A percentile compares a stretch with the other conserved stretches of the same genome.
Evolutionary conservation across 2,888 invertebrate genomes (phyloP).

Genomic region (Cosmorhoe ocellata): DNA sequence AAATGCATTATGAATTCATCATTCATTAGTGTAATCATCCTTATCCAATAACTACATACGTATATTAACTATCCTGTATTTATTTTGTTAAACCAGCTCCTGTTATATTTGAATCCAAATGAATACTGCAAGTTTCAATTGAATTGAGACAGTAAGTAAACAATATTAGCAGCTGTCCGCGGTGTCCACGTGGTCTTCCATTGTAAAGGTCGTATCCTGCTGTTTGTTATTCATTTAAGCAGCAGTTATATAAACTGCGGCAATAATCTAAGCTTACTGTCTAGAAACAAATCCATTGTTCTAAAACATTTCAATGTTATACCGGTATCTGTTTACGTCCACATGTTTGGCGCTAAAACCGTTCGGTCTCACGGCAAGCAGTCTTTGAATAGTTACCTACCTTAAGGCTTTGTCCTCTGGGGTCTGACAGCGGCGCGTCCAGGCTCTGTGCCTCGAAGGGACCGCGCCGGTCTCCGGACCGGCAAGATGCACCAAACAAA

Average conservation of each 20-base stretch:
- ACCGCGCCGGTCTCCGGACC: conserved; percentile 73
- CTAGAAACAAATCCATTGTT: conserved; percentile 36
- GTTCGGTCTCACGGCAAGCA: conserved; percentile 38
- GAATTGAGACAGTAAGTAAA: neutral
- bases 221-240: conserved; percentile 8
- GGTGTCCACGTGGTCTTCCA: conserved; percentile 30
- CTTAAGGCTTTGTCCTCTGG: conserved; percentile 78
- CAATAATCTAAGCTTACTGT: conserved; percentile 22
- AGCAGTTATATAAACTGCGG: conserved; percentile 16
- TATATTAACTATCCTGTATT: too few species aligned
- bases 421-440: conserved; percentile 70
- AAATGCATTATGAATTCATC: too few species aligned
- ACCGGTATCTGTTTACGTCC: conserved; percentile 53
- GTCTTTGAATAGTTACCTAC: conserved; percentile 71
- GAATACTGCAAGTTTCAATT: too few species aligned
- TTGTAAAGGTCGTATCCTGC: conserved; percentile 14
- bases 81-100: too few species aligned
- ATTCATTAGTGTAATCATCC: too few species aligned
- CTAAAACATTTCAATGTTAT: conserved; percentile 36
- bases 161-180: conserved; percentile 27
- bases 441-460: conserved; percentile 71
- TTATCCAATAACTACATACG: too few species aligned
- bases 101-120: too few species aligned
- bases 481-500: conserved; percentile 82
- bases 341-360: conserved; percentile 44